Evolutionary conservation across 37 sponge, comb jelly and placozoan genomes (phyloP).

Genomic region (Agelas oroides): DNA sequence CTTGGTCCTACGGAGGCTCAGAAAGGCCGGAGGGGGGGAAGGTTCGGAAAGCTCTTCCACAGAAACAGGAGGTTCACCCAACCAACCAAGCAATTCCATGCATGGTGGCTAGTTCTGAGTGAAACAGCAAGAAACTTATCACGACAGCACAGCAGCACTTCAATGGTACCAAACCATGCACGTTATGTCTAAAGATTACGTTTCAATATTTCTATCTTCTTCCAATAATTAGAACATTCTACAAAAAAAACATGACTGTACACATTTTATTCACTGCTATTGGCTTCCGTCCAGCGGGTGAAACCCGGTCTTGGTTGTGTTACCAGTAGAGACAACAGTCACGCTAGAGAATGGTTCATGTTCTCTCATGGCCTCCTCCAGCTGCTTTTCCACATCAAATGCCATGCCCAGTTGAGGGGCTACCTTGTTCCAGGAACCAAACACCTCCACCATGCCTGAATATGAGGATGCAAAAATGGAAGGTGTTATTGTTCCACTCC

Average conservation of each 20-base stretch:
- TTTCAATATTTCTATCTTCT: no score
- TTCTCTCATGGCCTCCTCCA: conserved; percentile 63
- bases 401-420: conserved; percentile 23
- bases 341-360: not conserved
- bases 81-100: no score
- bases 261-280: not conserved
- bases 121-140: no score
- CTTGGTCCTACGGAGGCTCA: conserved; percentile 1
- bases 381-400: conserved; percentile 43
- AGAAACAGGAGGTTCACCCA: not conserved
- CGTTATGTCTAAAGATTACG: no score
- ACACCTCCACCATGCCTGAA: conserved; percentile 58
- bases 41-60: not conserved
- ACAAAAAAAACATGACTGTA: no score
- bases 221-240: no score
- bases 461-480: not conserved
- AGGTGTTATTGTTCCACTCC: no score
- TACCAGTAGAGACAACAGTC: not conserved
- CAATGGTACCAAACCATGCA: no score
- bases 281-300: not conserved
- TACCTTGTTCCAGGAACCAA: conserved; percentile 62
- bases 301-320: not conserved
- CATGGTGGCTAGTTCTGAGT: no score
- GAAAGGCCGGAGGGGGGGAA: not conserved
- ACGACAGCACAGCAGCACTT: no score